phyloP scores from a whole-genome alignment of 1,140 invertebrate species.

The Drosophila pruinosa region DNA sequence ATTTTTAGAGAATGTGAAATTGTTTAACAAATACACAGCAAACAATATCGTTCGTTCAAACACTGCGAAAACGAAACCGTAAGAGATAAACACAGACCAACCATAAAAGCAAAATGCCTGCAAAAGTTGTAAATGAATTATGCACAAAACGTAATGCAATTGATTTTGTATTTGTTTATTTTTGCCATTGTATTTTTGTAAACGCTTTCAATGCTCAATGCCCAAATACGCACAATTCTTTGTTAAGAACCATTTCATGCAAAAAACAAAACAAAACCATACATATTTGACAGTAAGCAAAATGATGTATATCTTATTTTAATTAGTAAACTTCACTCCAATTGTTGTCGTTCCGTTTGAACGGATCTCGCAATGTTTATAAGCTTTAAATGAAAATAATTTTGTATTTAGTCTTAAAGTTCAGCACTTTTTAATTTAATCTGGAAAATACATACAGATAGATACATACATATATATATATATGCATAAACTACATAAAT shows the following conservation, averaged over 20 bases:
- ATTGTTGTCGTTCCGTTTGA: constrained; percentile 1
- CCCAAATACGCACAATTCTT: constrained; percentile 37
- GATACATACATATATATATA: constrained; percentile 6
- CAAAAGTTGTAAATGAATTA: constrained; percentile 40
- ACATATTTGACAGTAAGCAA: constrained; percentile 14
- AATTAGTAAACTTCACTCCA: constrained; percentile 3
- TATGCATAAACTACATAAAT: constrained; percentile 7
- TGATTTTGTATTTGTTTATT: constrained; percentile 22
- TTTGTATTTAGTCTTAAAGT: constrained; percentile 17
- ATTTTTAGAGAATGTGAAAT: constrained; percentile 74
- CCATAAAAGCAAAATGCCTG: constrained; percentile 20
- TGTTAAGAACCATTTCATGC: constrained; percentile 24
- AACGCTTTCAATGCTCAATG: constrained; percentile 18
- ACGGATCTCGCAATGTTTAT: constrained; percentile 11
- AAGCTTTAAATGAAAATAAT: constrained; percentile 38
- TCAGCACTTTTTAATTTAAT: constrained; percentile 18
- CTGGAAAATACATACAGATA: constrained; percentile 4
- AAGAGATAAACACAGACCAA: constrained; percentile 19
- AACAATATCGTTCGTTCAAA: constrained; percentile 21
- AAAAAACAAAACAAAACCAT: not conserved
- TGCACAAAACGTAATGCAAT: constrained; percentile 47
- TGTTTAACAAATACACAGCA: constrained; percentile 71
- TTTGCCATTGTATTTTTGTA: constrained; percentile 30
- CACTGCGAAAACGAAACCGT: constrained; percentile 24
- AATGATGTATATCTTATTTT: not conserved